phyloP scores from a whole-genome alignment of 2,888 invertebrate species.

The Caenorhabditis panamensis region DNA sequence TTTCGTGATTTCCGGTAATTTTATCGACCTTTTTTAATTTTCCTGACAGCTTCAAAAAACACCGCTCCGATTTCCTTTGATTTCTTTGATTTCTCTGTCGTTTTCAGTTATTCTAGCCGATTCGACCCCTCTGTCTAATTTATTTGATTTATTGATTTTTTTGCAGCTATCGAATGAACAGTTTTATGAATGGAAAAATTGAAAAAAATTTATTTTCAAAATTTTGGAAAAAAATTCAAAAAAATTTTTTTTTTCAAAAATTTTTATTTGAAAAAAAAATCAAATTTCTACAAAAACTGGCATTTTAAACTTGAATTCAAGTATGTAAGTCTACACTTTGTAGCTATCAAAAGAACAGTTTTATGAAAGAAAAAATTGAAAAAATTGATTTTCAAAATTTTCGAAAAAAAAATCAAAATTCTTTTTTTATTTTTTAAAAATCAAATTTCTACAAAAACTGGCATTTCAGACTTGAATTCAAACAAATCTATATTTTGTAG shows the following conservation, averaged over 20 bases:
- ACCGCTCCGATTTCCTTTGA: no score
- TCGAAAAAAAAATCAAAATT: no score
- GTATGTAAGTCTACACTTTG: constrained; percentile 24
- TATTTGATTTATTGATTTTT: constrained; percentile 22
- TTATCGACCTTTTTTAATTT: constrained; percentile 15
- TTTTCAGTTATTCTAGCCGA: constrained; percentile 43
- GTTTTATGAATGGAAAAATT: constrained; percentile 34
- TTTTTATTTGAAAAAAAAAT: neutral
- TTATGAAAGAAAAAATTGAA: no score
- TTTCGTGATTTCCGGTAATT: constrained; percentile 25
- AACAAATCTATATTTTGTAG: no score
- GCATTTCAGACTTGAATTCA: no score
- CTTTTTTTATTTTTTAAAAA: no score
- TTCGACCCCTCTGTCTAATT: constrained; percentile 33
- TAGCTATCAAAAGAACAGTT: no score
- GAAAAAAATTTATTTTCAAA: no score
- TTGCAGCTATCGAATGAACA: constrained; percentile 9
- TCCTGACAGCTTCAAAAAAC: constrained; percentile 15
- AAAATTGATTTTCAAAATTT: no score
- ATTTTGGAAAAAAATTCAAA: no score
- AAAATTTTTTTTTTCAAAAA: no score
- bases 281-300: constrained; percentile 29
- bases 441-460: no score
- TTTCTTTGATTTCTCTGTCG: constrained; percentile 14
- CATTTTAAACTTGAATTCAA: constrained; percentile 36